Conservation (phyloP, 23 tunicate species). For the Ciona savignyi region DNA sequence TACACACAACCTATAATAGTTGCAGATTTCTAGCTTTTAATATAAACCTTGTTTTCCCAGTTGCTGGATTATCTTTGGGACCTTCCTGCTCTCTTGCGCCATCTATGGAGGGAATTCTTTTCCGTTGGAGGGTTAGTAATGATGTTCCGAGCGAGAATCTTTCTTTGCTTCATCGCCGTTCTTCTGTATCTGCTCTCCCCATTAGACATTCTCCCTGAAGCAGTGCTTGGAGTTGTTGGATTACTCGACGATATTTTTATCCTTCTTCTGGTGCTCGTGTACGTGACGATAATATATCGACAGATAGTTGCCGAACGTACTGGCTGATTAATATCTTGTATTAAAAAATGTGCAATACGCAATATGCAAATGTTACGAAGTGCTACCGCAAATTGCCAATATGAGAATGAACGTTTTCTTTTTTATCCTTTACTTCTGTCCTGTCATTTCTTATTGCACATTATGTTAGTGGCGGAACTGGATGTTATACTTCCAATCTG, state of each 20-base stretch:
- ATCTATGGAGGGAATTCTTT: slow-evolving; percentile 78
- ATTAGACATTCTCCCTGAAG: slow-evolving; percentile 82
- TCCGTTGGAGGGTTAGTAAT: slow-evolving; percentile 80
- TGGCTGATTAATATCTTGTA: background rate
- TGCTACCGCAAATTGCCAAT: no score
- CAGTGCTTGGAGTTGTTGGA: slow-evolving; percentile 79
- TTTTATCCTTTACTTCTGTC: no score
- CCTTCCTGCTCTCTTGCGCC: slow-evolving; percentile 76
- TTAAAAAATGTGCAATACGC: background rate
- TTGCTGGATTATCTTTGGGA: slow-evolving; percentile 75
- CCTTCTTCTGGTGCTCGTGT: slow-evolving; percentile 60
- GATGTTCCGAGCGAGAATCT: slow-evolving; percentile 71
- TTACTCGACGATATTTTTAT: slow-evolving; percentile 84
- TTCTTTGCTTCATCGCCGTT: slow-evolving; percentile 68
- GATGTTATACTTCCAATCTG: no score
- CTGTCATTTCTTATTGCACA: no score
- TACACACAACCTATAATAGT: no score
- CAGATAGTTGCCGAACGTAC: slow-evolving; percentile 66
- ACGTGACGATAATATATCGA: slow-evolving; percentile 82
- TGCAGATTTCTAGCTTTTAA: no score
- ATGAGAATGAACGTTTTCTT: no score
- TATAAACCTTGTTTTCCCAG: slow-evolving; percentile 15
- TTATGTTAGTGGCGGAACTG: no score
- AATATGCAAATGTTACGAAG: no score
- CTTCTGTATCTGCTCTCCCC: slow-evolving; percentile 77